Evolutionary conservation across 1,140 invertebrate species (phyloP), one percentile per base, ranked within the genome.

Genomic region (Babylonia areolata): DNA sequence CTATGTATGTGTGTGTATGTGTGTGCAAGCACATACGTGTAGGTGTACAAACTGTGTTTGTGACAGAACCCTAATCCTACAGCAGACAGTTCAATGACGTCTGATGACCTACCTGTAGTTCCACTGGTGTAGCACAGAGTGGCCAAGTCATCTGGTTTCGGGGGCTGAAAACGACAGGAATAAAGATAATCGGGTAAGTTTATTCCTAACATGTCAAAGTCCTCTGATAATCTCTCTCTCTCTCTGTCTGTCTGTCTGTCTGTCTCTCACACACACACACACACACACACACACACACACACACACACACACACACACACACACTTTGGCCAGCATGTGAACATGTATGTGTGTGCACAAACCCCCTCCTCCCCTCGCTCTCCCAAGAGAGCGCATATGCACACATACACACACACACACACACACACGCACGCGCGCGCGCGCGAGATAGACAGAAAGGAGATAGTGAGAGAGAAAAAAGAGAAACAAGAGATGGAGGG

Each of bases 121-220:
- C 98, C 99, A 28, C 98, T 99, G 1, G 98, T 99, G 94, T 99
- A 99, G 93, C 98, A 99, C 89, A 99, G 97, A 39, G 98, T 98
- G 92, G 97, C 97, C 9, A 99, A 93, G 93, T 99, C 98, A 58
- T 96, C 96, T 17, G 97, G 96, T 92, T 96, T 96, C 3, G 98
- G 97, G 83, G 98, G 97, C 96, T 97, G 92, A 51, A 90, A 92
- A 54, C 37, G 23, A 5, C 31, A 75, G 11, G 33, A n/a, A n/a
- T n/a, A n/a, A n/a, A n/a, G n/a, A n/a, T n/a, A 51, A 51, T 11
- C 46, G 20, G 46, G 46, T 51, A 51, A 20, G 20, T 11, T 11
- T 51, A 51, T 11, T 51, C 6, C 6, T 51, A 51, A 51, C 20
- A 11, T 51, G 9, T 20, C 6, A 51, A 51, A 51, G 6, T 6